Evolutionary conservation across 2,888 invertebrate species (phyloP).

Genomic region (Meta bourneti): DNA sequence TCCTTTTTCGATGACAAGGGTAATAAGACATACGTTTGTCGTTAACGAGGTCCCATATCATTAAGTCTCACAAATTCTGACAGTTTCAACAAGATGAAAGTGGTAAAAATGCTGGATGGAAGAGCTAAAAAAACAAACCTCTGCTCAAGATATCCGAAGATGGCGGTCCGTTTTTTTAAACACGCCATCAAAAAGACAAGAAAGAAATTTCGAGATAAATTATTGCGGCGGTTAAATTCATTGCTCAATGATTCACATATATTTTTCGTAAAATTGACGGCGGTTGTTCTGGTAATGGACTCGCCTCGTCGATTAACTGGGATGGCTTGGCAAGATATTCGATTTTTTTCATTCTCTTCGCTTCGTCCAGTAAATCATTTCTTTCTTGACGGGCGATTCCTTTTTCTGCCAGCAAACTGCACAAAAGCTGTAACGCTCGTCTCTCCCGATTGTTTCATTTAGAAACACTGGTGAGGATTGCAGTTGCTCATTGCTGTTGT

Average conservation of each 20-base stretch:
- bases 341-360: constrained; percentile 15
- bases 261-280: constrained; percentile 52
- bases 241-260: constrained; percentile 46
- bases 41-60: constrained; percentile 24
- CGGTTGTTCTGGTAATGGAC: constrained; percentile 51
- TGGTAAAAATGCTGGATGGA: background rate
- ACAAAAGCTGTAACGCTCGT: background rate
- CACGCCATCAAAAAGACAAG: constrained; percentile 31
- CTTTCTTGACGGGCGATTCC: constrained; percentile 35
- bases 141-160: background rate
- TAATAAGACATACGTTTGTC: background rate
- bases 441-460: background rate
- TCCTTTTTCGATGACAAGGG: background rate
- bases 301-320: constrained; percentile 39
- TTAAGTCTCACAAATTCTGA: constrained; percentile 10
- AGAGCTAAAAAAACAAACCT: background rate
- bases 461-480: background rate
- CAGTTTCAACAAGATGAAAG: background rate
- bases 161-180: background rate
- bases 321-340: constrained; percentile 14
- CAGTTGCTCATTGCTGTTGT: no score
- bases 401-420: background rate
- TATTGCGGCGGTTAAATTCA: constrained; percentile 61
- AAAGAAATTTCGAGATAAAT: constrained; percentile 42
- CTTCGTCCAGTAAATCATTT: constrained; percentile 34